Evolutionary conservation across 2,113 vertebrate species (phyloP).

Genomic region (Gopherus evgoodei): DNA sequence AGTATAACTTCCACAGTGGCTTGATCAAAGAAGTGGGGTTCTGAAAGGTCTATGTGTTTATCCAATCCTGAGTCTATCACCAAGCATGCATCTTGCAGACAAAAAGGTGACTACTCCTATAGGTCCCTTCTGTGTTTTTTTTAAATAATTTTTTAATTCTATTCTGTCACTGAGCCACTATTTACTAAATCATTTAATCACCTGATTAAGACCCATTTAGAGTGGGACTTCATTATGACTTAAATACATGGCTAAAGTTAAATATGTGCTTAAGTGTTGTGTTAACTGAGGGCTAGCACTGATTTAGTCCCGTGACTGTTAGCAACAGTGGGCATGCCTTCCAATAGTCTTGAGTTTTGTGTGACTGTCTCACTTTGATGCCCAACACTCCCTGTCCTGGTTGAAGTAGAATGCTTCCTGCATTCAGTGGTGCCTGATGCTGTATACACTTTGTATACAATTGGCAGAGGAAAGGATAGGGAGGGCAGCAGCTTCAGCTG

Average conservation of each 20-base stretch:
- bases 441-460: too few species aligned
- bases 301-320: slow-evolving; percentile 17
- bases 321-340: neutral
- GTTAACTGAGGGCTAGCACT: neutral
- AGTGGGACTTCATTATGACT: neutral
- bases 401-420: neutral
- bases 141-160: neutral
- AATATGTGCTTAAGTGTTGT: neutral
- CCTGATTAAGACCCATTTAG: neutral
- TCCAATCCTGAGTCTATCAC: neutral
- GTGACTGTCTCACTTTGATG: neutral
- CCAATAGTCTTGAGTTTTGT: neutral
- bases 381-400: neutral
- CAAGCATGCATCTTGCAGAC: neutral
- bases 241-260: neutral
- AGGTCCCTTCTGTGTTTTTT: neutral
- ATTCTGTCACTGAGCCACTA: neutral
- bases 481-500: too few species aligned
- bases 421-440: too few species aligned
- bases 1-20: neutral
- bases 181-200: neutral
- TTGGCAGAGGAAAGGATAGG: too few species aligned
- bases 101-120: neutral
- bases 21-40: neutral
- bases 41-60: neutral